These are phyloP conservation scores for Dendronephthya gigantea DNA, from an alignment of 64 coral and sea anemone species.

Conservation along the genomic window DNA sequence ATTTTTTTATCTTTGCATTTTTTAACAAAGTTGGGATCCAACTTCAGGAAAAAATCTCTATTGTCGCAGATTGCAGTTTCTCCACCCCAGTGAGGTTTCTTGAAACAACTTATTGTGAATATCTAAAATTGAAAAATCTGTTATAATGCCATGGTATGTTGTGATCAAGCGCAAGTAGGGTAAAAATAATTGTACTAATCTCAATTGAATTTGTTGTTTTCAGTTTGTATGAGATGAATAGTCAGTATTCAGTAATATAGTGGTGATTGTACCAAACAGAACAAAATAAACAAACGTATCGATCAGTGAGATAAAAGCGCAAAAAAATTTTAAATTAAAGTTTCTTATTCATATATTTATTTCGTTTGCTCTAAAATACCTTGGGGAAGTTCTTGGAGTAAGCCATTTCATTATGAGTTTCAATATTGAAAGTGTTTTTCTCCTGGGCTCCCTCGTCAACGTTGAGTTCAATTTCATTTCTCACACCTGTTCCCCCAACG, in stretches of 20 bases:
- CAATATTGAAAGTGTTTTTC: conserved; percentile 45
- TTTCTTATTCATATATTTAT: too few relatives aligned
- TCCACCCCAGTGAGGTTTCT: conserved; percentile 42
- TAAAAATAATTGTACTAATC: too few relatives aligned
- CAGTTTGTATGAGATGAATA: too few relatives aligned
- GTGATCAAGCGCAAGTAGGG: too few relatives aligned
- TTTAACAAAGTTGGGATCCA: conserved; percentile 49
- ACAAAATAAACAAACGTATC: too few relatives aligned
- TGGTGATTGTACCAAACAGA: too few relatives aligned
- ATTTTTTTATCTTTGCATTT: conserved; percentile 58
- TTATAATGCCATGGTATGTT: conserved; percentile 55
- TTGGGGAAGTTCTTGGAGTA: conserved; percentile 55
- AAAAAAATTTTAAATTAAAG: too few relatives aligned
- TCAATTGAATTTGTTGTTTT: too few relatives aligned
- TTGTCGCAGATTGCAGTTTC: conserved; percentile 63
- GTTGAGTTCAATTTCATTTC: conserved; percentile 15
- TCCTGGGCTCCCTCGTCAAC: conserved; percentile 58
- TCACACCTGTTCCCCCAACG: conserved; percentile 48
- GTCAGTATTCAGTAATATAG: too few relatives aligned
- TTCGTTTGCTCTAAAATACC: too few relatives aligned
- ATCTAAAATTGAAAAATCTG: not conserved
- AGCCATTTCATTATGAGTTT: conserved; percentile 91
- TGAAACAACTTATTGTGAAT: not conserved
- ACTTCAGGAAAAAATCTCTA: conserved; percentile 37
- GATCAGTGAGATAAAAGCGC: too few relatives aligned